Base-by-base conservation (phyloP, 2,888 invertebrate species). In the Eilema caniola region DNA sequence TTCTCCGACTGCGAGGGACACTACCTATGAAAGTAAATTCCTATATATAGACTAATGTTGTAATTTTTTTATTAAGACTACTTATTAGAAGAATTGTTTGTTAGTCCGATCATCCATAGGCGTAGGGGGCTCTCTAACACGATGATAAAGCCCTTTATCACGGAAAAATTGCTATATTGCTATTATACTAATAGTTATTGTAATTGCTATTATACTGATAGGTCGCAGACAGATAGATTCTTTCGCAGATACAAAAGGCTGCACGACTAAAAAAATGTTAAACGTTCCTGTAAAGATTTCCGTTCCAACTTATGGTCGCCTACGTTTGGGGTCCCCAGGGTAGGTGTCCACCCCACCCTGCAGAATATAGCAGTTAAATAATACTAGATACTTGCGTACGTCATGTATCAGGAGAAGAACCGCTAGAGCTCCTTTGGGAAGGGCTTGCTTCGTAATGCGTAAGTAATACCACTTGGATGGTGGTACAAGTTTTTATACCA, bases 371-470 rank as follows among this genome's bases (percentile, higher is more conserved):
- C 53, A 53, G 53, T 53, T n/a, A n/a, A 53, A 53, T 53, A 53
- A 53, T 53, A 53, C 53, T 53, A 53, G 53, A n/a, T 53, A 53
- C 53, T 53, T 53, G 53, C 53, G 53, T n/a, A 53, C 20, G 53
- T 53, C n/a, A 53, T 53, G 20, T 53, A 20, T n/a, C 53, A 2
- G 8, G 53, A 53, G 53, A 2, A n/a, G 53, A n/a, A 53, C 20
- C n/a, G 53, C 53, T 53, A 53, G n/a, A n/a, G n/a, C n/a, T 53
- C 53, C 53, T 53, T n/a, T 53, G 53, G 53, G 53, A 53, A 8
- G 53, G 8, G 53, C 53, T n/a, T 53, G 53, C 4, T n/a, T n/a
- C n/a, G 53, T 53, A 53, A 53, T 20, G 47, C 53, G 53, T 53
- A n/a, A 53, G 47, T 47, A 47, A 53, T 53, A 53, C 47, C 47